Evolutionary conservation across 2,797 vertebrate species (phyloP), one percentile per base, ranked within the genome.

Genomic region (Enteromius argenteus): DNA sequence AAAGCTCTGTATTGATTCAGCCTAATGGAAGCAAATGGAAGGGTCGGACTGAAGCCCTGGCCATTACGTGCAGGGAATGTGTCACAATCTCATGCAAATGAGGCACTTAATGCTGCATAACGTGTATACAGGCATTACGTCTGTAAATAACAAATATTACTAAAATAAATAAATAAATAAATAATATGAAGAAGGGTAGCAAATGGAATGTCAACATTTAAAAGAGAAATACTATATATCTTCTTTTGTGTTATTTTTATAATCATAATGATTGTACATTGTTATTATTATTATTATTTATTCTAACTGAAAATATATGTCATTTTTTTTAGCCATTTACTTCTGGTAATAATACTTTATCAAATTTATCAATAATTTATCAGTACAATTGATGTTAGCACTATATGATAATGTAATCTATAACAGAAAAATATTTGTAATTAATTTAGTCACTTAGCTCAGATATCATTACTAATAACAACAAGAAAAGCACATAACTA

Each of bases 1-100:
- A 69, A 80, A 86, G 76, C 30, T 19, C 3, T 37, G n/a, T 83
- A 87, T 85, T 69, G 86, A 87, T 89, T 84, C 30, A 17, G 44
- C 35, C 80, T 86, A 83, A 89, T 79, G 80, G 39, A 75, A 69
- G 72, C 23, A 64, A 81, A 73, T 58, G 62, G 62, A 64, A 64
- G 62, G 62, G 14, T 64, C 62, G 30, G 30, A 32, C 14, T 73
- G 64, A 56, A 79, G 44, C n/a, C 42, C 37, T 39, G 21, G 83
- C 53, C 71, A 81, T 75, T 72, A 53, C 14, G 42, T 68, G 32
- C 62, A 37, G 42, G 14, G 53, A 51, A 32, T 58, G 67, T 3
- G 21, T 72, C 62, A 83, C 42, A 19, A 60, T 69, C 64, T n/a
- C 14, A 84, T 60, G 71, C 51, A 83, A 79, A 88, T 77, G 30